Evolutionary conservation across 2,113 vertebrate genomes (phyloP).

Genomic region (Laticauda laticaudata): DNA sequence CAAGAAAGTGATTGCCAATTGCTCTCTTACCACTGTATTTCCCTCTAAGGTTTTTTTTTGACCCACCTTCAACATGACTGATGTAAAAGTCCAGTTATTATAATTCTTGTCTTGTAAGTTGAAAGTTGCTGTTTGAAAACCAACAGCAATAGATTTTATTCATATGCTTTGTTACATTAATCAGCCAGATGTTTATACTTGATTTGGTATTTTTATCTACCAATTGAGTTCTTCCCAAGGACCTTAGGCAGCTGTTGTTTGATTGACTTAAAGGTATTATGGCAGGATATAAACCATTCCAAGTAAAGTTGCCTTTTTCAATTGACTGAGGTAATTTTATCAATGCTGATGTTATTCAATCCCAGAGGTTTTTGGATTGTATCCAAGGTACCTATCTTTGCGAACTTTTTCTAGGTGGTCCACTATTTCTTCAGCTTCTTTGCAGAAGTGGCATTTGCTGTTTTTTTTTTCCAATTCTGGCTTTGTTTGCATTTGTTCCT

Average conservation of each 20-base stretch:
- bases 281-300: neutral
- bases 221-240: neutral
- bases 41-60: neutral
- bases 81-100: neutral
- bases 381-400: neutral
- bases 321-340: neutral
- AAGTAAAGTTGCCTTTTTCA: neutral
- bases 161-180: neutral
- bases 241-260: neutral
- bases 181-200: neutral
- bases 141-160: neutral
- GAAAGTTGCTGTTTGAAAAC: neutral
- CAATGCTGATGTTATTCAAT: neutral
- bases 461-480: neutral
- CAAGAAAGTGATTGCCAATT: neutral
- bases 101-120: neutral
- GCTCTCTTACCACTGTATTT: neutral
- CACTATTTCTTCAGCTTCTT: neutral
- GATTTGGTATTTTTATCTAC: neutral
- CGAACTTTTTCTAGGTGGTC: neutral
- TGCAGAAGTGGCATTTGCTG: neutral
- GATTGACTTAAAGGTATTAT: neutral
- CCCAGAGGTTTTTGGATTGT: neutral
- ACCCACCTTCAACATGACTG: neutral
- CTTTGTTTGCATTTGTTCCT: neutral